A percentile compares a stretch with the other conserved stretches of the same genome.
These are phyloP conservation scores for Aselliscus stoliczkanus DNA, from an alignment of 2,797 vertebrate species.

Conservation along the genomic window DNA sequence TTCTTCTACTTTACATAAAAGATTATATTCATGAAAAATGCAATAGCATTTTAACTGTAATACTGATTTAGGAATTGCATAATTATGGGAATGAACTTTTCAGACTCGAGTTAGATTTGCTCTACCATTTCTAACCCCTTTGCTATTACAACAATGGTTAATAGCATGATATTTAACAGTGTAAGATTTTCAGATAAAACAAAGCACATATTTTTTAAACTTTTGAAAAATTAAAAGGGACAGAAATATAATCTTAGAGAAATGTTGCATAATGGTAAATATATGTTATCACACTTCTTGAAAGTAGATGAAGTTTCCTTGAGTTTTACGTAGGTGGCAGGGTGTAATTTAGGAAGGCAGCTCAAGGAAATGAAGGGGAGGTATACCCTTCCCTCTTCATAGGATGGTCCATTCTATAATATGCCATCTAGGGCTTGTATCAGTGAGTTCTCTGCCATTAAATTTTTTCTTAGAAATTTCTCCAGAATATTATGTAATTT, in stretches of 20 bases:
- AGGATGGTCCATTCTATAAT: neutral
- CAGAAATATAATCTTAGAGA: neutral
- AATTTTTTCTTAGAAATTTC: neutral
- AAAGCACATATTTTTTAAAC: neutral
- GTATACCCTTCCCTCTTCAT: accelerated
- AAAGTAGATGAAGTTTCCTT: neutral
- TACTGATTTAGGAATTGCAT: neutral
- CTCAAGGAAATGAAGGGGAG: neutral
- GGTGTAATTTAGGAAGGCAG: neutral
- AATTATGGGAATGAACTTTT: neutral
- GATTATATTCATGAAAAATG: neutral
- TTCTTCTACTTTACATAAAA: slow-evolving; percentile 18
- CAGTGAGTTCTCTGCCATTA: neutral
- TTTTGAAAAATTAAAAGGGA: neutral
- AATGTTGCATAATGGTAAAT: neutral
- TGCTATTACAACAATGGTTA: neutral
- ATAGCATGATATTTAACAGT: neutral
- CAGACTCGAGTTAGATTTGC: neutral
- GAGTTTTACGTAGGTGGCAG: neutral
- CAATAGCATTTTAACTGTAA: neutral
- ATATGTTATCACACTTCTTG: neutral
- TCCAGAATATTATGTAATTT: neutral
- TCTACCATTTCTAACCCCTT: neutral
- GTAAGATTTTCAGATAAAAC: slow-evolving; percentile 6
- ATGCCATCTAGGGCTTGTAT: neutral